Conservation (phyloP, 1,140 invertebrate genomes). For the Pissodes strobi region DNA sequence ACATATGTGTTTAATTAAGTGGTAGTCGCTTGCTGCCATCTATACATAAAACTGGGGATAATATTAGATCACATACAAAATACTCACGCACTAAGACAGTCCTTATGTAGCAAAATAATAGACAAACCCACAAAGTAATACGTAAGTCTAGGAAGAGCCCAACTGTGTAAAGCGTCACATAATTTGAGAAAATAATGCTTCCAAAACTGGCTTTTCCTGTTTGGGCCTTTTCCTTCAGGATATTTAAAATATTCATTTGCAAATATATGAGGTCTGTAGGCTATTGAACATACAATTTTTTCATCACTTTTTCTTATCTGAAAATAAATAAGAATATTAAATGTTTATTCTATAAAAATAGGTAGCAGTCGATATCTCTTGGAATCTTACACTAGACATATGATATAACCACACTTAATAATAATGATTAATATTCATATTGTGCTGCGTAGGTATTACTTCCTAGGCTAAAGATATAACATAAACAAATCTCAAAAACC, state of each 20-base stretch:
- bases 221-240: constrained; percentile 53
- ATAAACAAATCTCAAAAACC: no score
- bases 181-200: constrained; percentile 57
- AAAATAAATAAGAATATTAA: constrained; percentile 22
- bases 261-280: constrained; percentile 66
- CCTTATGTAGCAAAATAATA: constrained; percentile 70
- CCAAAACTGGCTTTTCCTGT: constrained; percentile 53
- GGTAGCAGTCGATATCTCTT: no score
- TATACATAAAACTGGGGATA: no score
- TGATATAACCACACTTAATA: no score
- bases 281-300: constrained; percentile 65
- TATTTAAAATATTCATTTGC: constrained; percentile 53
- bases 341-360: no score
- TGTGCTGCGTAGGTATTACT: no score
- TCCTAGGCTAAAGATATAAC: no score
- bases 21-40: no score
- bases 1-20: no score
- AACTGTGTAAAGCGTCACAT: constrained; percentile 62
- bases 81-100: constrained; percentile 67
- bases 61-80: no score
- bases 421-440: no score
- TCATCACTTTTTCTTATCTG: constrained; percentile 69
- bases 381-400: no score
- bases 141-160: constrained; percentile 60
- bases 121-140: constrained; percentile 66